phyloP scores from a whole-genome alignment of 2,797 vertebrate genomes.

The Smutsia temminckii region DNA sequence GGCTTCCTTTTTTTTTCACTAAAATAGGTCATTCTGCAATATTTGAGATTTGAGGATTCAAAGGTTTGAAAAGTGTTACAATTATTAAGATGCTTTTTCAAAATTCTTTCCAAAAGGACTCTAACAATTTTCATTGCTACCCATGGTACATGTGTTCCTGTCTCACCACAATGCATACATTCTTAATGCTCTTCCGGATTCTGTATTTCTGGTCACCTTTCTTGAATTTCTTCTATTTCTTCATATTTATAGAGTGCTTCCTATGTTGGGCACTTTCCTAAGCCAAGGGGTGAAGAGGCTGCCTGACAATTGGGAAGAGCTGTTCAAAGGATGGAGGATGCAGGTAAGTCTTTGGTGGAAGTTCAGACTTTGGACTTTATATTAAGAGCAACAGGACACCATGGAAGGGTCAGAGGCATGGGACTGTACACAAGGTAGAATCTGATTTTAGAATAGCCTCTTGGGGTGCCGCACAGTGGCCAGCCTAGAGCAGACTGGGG shows the following conservation, averaged over 20 bases:
- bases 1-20: not conserved
- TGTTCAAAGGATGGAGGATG: not conserved
- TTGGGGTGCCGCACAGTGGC: not conserved
- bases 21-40: conserved; percentile 38
- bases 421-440: not conserved
- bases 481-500: not conserved
- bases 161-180: not conserved
- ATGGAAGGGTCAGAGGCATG: not conserved
- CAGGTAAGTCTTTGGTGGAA: not conserved
- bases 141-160: not conserved
- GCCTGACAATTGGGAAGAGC: not conserved
- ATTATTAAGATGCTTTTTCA: not conserved
- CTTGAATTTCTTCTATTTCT: not conserved
- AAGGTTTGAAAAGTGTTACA: not conserved
- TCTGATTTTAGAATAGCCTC: not conserved
- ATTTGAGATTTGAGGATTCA: conserved; percentile 20
- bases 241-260: not conserved
- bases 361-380: not conserved
- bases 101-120: not conserved
- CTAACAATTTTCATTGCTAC: not conserved
- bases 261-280: not conserved
- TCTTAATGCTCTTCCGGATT: not conserved
- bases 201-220: not conserved
- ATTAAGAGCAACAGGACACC: not conserved
- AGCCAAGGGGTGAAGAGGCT: not conserved